Evolutionary conservation across 2,113 vertebrate species (phyloP), one percentile per base, ranked within the genome.

Genomic region (Acanthochromis polyacanthus): DNA sequence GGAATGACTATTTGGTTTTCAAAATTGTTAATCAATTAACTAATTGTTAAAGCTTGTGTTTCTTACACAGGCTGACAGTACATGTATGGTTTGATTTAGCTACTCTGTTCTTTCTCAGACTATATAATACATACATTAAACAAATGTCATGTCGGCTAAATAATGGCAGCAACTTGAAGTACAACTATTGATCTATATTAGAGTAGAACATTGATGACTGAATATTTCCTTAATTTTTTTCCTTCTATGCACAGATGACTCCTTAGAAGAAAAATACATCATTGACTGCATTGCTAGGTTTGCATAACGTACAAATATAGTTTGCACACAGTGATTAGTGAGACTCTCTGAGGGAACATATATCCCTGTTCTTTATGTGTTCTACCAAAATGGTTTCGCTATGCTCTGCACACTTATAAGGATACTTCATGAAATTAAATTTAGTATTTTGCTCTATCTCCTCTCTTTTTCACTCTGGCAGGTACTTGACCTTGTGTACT

Each of bases 401-500:
- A 1, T 65, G 25, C 25, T 52, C 53, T 17, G 48, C 70, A 43
- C 73, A 71, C 52, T 66, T 73, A 69, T 71, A 59, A 32, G 32
- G 22, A 51, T 36, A 28, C 19, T 16, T 58, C 25, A 36, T 75
- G 46, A 70, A 82, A 82, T 56, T 0, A 68, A 60, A 76, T 72
- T 10, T 36, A 12, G 48, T 59, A 58, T 75, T 88, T 82, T 75
- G 23, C 58, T 76, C 40, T 12, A 16, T 75, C 73, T 50, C 51
- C 43, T 75, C 66, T 75, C 50, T 68, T 81, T 65, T 63, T 71
- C 46, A 74, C 17, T 59, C 55, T 32, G 71, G 10, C 60, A 74
- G 46, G 32, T 64, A 71, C 71, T 82, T 90, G 84, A 85, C 82
- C 88, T 81, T 62, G 56, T 57, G 62, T 40, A 36, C 79, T 84